A percentile compares a stretch with the other conserved stretches of the same genome.
Evolutionary conservation across 2,888 invertebrate species (phyloP).

Genomic region (Cistogaster globosa): DNA sequence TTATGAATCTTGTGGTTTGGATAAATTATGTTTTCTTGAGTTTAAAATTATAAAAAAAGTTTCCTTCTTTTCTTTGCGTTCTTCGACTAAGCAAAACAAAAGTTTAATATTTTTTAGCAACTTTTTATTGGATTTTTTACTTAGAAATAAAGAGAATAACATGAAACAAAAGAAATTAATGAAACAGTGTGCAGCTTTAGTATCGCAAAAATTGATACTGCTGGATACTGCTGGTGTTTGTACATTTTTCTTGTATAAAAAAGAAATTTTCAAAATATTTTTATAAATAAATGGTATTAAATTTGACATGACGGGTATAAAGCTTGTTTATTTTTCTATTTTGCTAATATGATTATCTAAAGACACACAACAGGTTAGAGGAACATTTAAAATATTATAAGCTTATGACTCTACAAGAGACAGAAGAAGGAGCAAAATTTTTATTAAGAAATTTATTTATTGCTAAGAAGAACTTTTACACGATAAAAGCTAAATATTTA

Average conservation of each 20-base stretch:
- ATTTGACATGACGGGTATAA: conserved; percentile 16
- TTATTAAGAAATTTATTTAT: too few species aligned
- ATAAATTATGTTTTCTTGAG: conserved; percentile 51
- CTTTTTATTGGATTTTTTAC: conserved; percentile 53
- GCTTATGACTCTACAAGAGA: neutral
- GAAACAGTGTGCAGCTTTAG: neutral
- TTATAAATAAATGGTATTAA: conserved; percentile 28
- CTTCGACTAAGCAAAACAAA: conserved; percentile 3
- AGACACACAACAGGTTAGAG: conserved; percentile 20
- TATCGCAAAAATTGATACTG: too few species aligned
- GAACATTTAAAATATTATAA: neutral
- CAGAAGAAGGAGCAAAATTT: neutral
- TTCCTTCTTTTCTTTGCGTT: neutral
- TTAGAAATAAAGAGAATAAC: conserved; percentile 5
- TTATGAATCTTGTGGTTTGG: conserved; percentile 49
- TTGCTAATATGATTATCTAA: conserved; percentile 31
- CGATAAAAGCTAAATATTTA: too few species aligned
- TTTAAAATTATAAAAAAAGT: conserved; percentile 56
- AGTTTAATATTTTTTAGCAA: conserved; percentile 50
- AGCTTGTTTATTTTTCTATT: conserved; percentile 35
- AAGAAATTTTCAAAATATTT: neutral
- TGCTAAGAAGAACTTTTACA: too few species aligned
- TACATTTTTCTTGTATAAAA: neutral
- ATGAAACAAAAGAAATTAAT: neutral
- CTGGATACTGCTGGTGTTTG: too few species aligned